Evolutionary conservation across 2,113 vertebrate genomes (phyloP), one percentile per base, ranked within the genome.

Genomic region (Grantiella picta): DNA sequence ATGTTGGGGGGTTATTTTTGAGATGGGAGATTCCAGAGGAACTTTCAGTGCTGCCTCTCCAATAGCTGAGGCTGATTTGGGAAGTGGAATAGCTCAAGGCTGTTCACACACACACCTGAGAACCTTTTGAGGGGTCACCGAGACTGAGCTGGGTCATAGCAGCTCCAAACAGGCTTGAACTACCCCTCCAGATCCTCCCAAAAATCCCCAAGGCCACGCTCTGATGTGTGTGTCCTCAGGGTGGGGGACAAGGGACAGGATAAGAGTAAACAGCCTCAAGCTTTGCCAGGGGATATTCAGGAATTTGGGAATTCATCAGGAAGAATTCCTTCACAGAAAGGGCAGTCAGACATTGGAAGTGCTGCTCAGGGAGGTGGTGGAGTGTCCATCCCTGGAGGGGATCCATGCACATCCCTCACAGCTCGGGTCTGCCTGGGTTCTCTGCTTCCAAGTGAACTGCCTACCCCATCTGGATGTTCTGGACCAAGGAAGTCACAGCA

Each of bases 381-480:
- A 64, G 36, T 8, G n/a, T 3, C 40, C 59, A 8, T 10, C 11
- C 22, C 38, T 45, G 49, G 2, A 45, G 15, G 18, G 28, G 23
- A 84, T 38, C 38, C 16, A 6, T 2, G 1, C 54, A 45, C 61
- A 18, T 1, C 23, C 33, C 70, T 64, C 60, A 11, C 10, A 35
- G 24, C 44, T 47, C 3, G 0, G 7, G 24, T 35, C 35, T 57
- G 69, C 56, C 44, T 29, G 2, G 7, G 35, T 52, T 85, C 61
- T 68, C n/a, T 13, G 83, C 98, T 98, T 97, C 97, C 97, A 97
- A 97, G 96, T 95, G 98, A 98, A 98, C 22, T 76, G 89, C 96
- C 95, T 89, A 11, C 31, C 18, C 31, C 0, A 0, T 18, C 1
- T 1, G 31, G 68, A 38, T 8, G 23, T 52, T 65, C 31, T 38